phyloP scores from a whole-genome alignment of 2,888 invertebrate genomes.

The Campoplex capitator region DNA sequence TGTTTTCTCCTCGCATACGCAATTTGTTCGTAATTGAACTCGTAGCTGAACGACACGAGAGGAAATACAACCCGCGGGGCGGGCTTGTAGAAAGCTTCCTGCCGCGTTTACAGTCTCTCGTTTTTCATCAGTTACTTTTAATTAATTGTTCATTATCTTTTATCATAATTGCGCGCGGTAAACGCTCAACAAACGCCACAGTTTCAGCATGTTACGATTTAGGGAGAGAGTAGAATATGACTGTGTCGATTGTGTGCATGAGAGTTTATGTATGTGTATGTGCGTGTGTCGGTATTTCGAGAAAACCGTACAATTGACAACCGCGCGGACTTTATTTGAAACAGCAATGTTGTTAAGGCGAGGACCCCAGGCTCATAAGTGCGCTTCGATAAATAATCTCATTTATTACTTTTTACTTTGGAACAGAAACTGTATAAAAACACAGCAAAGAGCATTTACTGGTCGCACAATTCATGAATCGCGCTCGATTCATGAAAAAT shows the following conservation, averaged over 20 bases:
- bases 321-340: slow-evolving; percentile 31
- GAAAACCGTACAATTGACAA: slow-evolving; percentile 37
- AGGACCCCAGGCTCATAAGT: slow-evolving; percentile 7
- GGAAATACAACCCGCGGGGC: slow-evolving; percentile 53
- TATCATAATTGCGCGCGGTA: slow-evolving; percentile 45
- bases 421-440: background rate
- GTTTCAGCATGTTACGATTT: slow-evolving; percentile 65
- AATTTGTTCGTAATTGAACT: slow-evolving; percentile 45
- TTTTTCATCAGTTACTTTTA: slow-evolving; percentile 15
- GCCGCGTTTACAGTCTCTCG: slow-evolving; percentile 45
- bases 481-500: background rate
- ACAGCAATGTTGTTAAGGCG: background rate
- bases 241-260: slow-evolving; percentile 62
- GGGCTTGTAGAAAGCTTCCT: slow-evolving; percentile 62
- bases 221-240: slow-evolving; percentile 70
- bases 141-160: slow-evolving; percentile 6
- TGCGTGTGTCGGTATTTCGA: background rate
- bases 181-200: slow-evolving; percentile 46
- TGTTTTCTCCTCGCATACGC: slow-evolving; percentile 26
- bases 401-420: background rate
- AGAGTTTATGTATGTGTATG: background rate
- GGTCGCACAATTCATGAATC: background rate
- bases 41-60: slow-evolving; percentile 36
- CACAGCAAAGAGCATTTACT: background rate
- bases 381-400: background rate